Evolutionary conservation across 1,140 invertebrate genomes (phyloP), one percentile per base, ranked within the genome.

Genomic region (Apolygus lucorum): DNA sequence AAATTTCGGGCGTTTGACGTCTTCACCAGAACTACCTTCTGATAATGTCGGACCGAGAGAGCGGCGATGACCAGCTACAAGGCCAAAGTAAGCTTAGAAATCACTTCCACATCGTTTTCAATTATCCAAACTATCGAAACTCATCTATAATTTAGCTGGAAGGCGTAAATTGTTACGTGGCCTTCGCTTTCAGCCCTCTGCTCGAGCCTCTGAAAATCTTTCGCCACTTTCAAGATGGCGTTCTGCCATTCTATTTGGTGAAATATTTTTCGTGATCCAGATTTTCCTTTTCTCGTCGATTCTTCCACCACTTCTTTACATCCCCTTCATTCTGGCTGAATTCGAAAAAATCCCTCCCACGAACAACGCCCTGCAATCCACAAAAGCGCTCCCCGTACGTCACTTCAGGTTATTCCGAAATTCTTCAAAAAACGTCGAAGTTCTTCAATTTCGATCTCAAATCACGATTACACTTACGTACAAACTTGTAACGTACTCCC

Each of bases 21-120:
- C 63, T 52, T 27, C 73, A 42, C n/a, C n/a, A n/a, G n/a, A n/a
- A n/a, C n/a, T n/a, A 59, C 4, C 22, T 59, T 22, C 72, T 78
- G 74, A 78, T 74, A 74, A 81, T 81, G 79, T 81, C 79, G 77
- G 79, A 81, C 76, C 77, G 78, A 73, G 79, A 80, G 75, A 81
- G 79, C 76, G 79, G 78, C 72, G 79, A 81, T 79, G 79, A 81
- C 68, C 79, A 80, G 74, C 78, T 76, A 74, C 78, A 78, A 75
- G 77, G 76, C 68, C 79, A 79, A 78, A 79, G 78, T 79, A 79
- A 75, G 78, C 22, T 13, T 42, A 42, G 4, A 8, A 42, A 8
- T 42, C 4, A 42, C 17, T 42, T 42, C 34, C 34, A 42, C n/a
- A 17, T 17, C 34, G 34, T 17, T 42, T 42, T 42, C n/a, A n/a